Evolutionary conservation across 2,797 vertebrate species (phyloP), one percentile per base, ranked within the genome.

Genomic region (Odontamblyopus lacepedii): DNA sequence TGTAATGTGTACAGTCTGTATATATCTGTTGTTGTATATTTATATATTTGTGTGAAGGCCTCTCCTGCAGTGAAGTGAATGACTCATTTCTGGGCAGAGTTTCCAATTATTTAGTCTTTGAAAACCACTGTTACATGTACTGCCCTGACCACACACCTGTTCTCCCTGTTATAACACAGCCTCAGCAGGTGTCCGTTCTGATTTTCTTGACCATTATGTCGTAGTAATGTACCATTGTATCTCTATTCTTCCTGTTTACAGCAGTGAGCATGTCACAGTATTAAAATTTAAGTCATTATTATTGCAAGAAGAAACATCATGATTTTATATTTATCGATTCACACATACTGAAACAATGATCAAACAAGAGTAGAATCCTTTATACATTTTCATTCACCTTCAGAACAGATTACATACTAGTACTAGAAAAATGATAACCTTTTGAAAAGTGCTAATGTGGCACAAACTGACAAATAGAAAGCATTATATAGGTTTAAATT

Each of bases 41-140:
- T 23, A 23, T 23, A 23, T 23, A 76, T 76, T 88, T 90, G 85
- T 83, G 78, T 88, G 26, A 90, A 86, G 85, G 78, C 73, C 79
- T 83, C 82, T 81, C 77, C 75, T 82, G 87, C 83, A 59, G 73
- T 44, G 81, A 75, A 63, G 32, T 38, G 55, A 62, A 73, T 88
- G 88, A 89, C 88, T 90, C 87, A 57, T 57, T 57, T 57, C 23
- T 57, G n/a, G 55, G 11, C 55, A 90, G 74, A 69, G 55, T 81
- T 41, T 55, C 4, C 35, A 80, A 74, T 81, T 81, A 32, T 83
- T 73, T 76, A 59, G 53, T 66, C 19, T 64, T 80, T 76, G 79
- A 77, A 26, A 83, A 73, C 68, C 41, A 53, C 53, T 0, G 53
- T 55, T 55, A 55, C 53, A 55, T 23, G 6, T 23, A 26, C 41